A percentile compares a stretch with the other conserved stretches of the same genome.
These are phyloP conservation scores for Drosophila virilis DNA, from an alignment of 1,140 invertebrate genomes.

Conservation along the genomic window DNA sequence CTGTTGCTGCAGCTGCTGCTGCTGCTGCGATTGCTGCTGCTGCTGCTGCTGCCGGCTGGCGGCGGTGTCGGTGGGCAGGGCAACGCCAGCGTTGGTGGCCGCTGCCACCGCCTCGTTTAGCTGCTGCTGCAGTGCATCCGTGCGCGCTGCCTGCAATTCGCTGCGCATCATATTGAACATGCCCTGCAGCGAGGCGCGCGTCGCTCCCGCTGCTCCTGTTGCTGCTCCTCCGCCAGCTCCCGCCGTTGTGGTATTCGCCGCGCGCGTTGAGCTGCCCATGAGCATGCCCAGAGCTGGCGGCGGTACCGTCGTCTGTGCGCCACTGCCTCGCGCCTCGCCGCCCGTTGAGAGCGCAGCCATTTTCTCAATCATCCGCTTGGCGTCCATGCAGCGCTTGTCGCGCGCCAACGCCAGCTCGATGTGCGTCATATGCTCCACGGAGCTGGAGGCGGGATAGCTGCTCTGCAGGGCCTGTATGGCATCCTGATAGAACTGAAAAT, in stretches of 20 bases:
- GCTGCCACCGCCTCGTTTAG: constrained; percentile 47
- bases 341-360: constrained; percentile 54
- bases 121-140: constrained; percentile 63
- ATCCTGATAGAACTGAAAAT: constrained; percentile 80
- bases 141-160: constrained; percentile 43
- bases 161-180: constrained; percentile 71
- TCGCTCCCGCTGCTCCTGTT: neutral
- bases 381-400: constrained; percentile 65
- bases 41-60: constrained; percentile 7
- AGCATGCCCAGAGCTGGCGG: constrained; percentile 52
- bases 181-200: constrained; percentile 50
- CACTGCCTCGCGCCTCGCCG: constrained; percentile 14
- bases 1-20: constrained; percentile 32
- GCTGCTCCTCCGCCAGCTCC: neutral
- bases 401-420: constrained; percentile 61
- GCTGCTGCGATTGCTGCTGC: constrained; percentile 20
- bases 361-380: constrained; percentile 49
- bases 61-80: neutral
- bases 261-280: constrained; percentile 30
- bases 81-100: neutral
- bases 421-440: constrained; percentile 64
- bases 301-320: constrained; percentile 8
- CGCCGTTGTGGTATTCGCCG: constrained; percentile 8
- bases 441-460: constrained; percentile 47
- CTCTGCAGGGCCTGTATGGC: constrained; percentile 73